Base-by-base conservation (phyloP, 2,113 vertebrate species). In the Muntiacus reevesi region DNA sequence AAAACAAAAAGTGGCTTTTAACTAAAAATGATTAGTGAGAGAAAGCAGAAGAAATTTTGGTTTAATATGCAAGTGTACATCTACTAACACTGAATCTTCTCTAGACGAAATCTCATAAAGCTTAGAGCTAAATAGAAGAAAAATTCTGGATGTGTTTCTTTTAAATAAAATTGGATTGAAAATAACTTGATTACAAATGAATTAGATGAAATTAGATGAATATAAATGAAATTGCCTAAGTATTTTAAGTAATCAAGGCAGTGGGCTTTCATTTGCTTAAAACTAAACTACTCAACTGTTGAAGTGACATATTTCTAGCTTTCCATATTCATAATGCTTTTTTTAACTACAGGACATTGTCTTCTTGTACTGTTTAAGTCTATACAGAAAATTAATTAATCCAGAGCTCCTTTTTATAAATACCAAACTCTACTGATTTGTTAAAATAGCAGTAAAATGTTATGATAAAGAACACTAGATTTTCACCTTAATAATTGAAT, bases 171-270 rank as follows among this genome's bases (percentile, higher is more conserved):
- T 81, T 81, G 28, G 59, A 93, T 78, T 90, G 9, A 17, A 92
- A 88, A 96, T 97, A 95, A 87, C 57, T 76, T 88, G 71, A 94
- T 97, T 97, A 93, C 87, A 97, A 97, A 93, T 89, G 95, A 97
- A 96, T 67, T 96, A 79, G 5, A 87, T 40, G 40, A 40, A 40
- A 40, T 40, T 40, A 40, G 40, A 40, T 40, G 40, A 40, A 40
- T 40, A 40, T 4, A 40, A 89, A 83, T 94, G 71, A 85, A 91
- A 95, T 90, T 54, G 27, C n/a, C 54, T 93, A 94, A 87, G 92
- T 88, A 57, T 97, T 98, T 97, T 89, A 94, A 96, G 79, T 95
- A 97, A 97, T 97, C 96, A 97, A 96, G 36, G 33, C 43, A 93
- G 47, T 87, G 16, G 12, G 14, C 78, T 97, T 94, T 89, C 81